These are phyloP conservation scores for Tolypeutes matacus DNA, from an alignment of 2,797 vertebrate species.

Conservation along the genomic window DNA sequence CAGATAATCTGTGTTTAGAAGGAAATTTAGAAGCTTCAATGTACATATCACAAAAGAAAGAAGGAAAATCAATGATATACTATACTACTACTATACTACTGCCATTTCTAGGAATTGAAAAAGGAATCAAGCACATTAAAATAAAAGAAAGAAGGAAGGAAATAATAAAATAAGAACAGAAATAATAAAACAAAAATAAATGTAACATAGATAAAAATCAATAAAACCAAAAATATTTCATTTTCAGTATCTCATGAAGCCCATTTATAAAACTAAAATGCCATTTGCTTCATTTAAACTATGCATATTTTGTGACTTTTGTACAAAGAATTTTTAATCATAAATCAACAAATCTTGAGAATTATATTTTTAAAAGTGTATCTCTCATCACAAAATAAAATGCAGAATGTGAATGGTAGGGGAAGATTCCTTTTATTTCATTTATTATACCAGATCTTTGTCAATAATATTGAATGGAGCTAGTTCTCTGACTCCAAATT, in stretches of 20 bases:
- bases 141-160: not conserved
- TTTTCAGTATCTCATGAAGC: not conserved
- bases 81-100: too few relatives aligned
- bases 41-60: not conserved
- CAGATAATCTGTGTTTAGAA: not conserved
- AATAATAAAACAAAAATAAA: not conserved
- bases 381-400: not conserved
- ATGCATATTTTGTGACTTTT: not conserved
- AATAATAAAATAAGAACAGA: not conserved
- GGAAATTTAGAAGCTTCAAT: not conserved
- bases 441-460: not conserved
- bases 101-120: not conserved
- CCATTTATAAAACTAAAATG: not conserved
- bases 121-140: not conserved
- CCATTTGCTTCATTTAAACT: not conserved
- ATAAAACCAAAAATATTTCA: not conserved
- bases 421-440: not conserved
- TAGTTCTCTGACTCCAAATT: not conserved
- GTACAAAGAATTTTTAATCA: not conserved
- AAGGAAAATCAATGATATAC: not conserved
- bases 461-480: not conserved
- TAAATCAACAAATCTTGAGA: not conserved
- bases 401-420: not conserved
- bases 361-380: not conserved
- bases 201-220: not conserved